Base-by-base conservation (phyloP, 64 coral and sea anemone genomes). In the Trachythela sp. region DNA sequence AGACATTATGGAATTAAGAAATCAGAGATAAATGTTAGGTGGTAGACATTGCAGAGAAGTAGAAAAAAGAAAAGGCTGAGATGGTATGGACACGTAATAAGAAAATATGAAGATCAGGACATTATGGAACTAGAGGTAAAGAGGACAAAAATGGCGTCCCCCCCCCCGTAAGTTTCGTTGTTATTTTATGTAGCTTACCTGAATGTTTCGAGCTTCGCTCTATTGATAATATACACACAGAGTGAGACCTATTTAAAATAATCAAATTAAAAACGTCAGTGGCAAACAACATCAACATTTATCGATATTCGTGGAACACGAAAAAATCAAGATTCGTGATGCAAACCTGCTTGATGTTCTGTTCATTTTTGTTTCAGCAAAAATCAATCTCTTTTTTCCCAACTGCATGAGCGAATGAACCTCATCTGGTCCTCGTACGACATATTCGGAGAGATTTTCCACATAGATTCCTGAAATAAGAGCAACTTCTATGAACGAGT, bases 291-390 rank as follows among this genome's bases (percentile, higher is more conserved):
- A 45, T 10, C 56, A 27, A 64, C 26, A 64, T n/a, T 15, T 6
- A 64, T 64, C 24, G 20, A 4, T 0, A 64, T 7, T 15, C 24
- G 17, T 64, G 7, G 6, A 8, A 10, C 13, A 24, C 24, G 22
- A n/a, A 39, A 37, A 37, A 39, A 30, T 13, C 2, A 35, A 80
- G 3, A 80, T 29, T 35, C 7, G 9, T 34, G 30, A 30, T 20
- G 30, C 30, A 8, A 80, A 99, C 96, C 96, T 99, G 96, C 96
- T 99, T 29, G 96, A 99, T 9, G 92, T 99, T 20, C 96, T 92
- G 89, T 99, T 99, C 96, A 99, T 99, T 84, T 99, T 99, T 8
- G 96, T 99, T 77, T 99, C 96, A 14, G 96, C 96, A 87, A 99
- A 99, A 40, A 99, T 39, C 7, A 99, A 91, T 54, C 96, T 92